Conservation (phyloP, 2,888 invertebrate species). For the Graphium colonna region DNA sequence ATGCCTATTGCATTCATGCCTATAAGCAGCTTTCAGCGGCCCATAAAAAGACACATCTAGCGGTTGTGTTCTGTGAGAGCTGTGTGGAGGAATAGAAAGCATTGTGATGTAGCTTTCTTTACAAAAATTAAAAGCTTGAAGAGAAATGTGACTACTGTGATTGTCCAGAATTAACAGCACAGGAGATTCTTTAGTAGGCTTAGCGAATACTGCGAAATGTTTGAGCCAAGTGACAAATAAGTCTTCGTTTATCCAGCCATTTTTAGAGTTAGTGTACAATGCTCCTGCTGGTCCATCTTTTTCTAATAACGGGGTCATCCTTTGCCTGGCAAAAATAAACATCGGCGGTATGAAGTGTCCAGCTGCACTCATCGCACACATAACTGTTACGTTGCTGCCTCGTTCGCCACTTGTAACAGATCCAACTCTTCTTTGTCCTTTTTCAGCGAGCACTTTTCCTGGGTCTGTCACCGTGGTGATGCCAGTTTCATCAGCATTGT, state of each 20-base stretch:
- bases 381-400: slow-evolving; percentile 32
- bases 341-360: slow-evolving; percentile 25
- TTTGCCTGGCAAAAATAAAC: slow-evolving; percentile 30
- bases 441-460: slow-evolving; percentile 38
- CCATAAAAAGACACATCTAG: slow-evolving; percentile 32
- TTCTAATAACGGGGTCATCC: slow-evolving; percentile 34
- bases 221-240: slow-evolving; percentile 32
- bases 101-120: slow-evolving; percentile 22
- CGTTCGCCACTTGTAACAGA: slow-evolving; percentile 36
- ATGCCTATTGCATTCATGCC: background rate
- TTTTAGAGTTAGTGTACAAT: slow-evolving; percentile 35
- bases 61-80: slow-evolving; percentile 31
- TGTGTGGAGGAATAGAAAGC: slow-evolving; percentile 34
- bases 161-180: slow-evolving; percentile 36
- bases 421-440: slow-evolving; percentile 39
- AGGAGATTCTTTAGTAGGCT: slow-evolving; percentile 41
- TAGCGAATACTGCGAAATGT: slow-evolving; percentile 37
- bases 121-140: slow-evolving; percentile 29
- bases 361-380: slow-evolving; percentile 9
- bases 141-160: slow-evolving; percentile 32
- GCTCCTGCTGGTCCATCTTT: slow-evolving; percentile 35
- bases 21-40: slow-evolving; percentile 31
- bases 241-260: slow-evolving; percentile 38
- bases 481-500: slow-evolving; percentile 25
- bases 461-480: slow-evolving; percentile 29